Conservation (phyloP, 2,113 vertebrate species). For the Neogale vison region DNA sequence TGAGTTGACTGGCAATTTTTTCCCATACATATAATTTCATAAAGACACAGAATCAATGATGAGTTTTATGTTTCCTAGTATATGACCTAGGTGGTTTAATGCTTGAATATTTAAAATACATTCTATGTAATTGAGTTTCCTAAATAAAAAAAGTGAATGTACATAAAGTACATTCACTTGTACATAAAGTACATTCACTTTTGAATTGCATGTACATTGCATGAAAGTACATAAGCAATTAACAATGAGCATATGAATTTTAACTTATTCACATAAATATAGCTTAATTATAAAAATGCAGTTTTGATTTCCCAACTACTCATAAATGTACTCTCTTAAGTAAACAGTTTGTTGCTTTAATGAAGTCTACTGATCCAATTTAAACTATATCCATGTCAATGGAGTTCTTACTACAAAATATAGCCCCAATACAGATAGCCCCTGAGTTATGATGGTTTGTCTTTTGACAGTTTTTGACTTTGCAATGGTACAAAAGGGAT, state of each 20-base stretch:
- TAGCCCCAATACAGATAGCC: not conserved
- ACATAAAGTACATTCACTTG: too few relatives aligned
- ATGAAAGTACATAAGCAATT: not conserved
- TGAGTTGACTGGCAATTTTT: not conserved
- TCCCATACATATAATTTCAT: not conserved
- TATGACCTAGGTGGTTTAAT: not conserved
- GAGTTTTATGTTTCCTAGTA: not conserved
- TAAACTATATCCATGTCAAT: not conserved
- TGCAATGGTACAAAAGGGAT: not conserved
- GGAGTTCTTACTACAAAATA: not conserved
- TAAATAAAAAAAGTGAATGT: not conserved
- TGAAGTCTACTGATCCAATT: not conserved
- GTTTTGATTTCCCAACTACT: slow-evolving; percentile 24
- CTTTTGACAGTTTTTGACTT: not conserved
- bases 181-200: too few relatives aligned
- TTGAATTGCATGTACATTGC: too few relatives aligned
- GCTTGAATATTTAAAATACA: not conserved
- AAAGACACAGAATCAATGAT: not conserved
- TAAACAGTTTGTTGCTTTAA: slow-evolving; percentile 22
- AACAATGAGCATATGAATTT: not conserved
- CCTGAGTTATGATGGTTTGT: not conserved
- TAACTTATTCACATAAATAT: not conserved
- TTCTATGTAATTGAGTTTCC: not conserved
- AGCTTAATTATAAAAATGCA: not conserved
- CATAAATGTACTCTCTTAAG: not conserved